Base-by-base conservation (phyloP, 2,888 invertebrate species). In the Chymomyza fuscimana region DNA sequence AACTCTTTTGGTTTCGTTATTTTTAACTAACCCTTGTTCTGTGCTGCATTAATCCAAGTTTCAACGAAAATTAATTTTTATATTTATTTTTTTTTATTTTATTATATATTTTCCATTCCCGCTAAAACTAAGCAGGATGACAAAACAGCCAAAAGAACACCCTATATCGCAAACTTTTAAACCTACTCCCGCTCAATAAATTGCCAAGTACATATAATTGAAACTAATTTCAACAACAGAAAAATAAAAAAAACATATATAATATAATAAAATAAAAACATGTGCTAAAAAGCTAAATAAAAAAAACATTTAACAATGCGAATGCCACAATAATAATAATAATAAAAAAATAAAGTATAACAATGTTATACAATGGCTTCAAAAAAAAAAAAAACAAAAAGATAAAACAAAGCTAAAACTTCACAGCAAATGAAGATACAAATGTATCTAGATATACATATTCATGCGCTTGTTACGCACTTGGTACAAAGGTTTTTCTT, bases 251-350 rank as follows among this genome's bases (percentile, higher is more conserved):
- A 70, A 59, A 32, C 2, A 32, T 32, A 5, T 3, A 5, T 32
- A 32, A 32, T 32, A 19, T 58, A 40, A 62, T 63, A 40, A 75
- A 63, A 59, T 36, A 70, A 61, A 32, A 73, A 76, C 70, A 78
- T 77, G 77, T 77, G 74, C 66, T 71, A 70, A 71, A 79, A 65
- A 46, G 63, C 77, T 12, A 72, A 78, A 72, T 73, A 67, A 72
- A 67, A 71, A 79, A 79, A 73, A 67, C 78, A 78, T 70, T 80
- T 79, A 76, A 79, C 80, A 79, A 68, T 68, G 74, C 80, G 69
- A 77, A 79, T 75, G 63, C 50, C 70, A 73, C 70, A 22, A 69
- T 66, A 69, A 75, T 75, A 69, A 75, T 75, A 69, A 75, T 46
- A 72, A 46, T 56, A 56, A 61, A 51, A 67, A 22, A 16, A 54